phyloP scores from a whole-genome alignment of 2,113 vertebrate species.

The Neolamprologus falcicula region DNA sequence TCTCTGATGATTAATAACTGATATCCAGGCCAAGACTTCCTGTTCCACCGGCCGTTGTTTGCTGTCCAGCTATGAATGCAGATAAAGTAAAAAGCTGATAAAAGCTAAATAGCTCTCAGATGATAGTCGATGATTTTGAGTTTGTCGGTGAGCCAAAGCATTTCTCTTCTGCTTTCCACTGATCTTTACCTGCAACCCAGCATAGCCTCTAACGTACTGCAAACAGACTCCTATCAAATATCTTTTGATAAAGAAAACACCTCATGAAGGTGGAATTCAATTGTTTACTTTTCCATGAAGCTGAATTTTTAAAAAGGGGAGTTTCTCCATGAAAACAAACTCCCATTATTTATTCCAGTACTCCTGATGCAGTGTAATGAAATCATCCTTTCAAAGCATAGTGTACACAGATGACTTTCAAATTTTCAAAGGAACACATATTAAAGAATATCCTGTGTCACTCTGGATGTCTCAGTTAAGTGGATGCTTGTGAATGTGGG shows the following conservation, averaged over 20 bases:
- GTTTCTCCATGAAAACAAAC: neutral
- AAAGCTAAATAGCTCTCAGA: neutral
- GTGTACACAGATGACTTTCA: neutral
- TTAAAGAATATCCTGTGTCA: neutral
- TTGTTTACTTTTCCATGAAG: neutral
- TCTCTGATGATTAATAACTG: neutral
- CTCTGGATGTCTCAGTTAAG: neutral
- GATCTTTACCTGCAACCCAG: neutral
- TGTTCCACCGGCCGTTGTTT: neutral
- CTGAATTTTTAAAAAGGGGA: neutral
- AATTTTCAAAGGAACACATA: neutral
- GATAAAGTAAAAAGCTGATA: neutral
- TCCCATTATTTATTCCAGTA: neutral
- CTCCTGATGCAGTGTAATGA: neutral
- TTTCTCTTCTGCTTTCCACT: neutral
- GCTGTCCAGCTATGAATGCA: neutral
- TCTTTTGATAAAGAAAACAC: neutral
- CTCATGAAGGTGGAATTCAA: neutral
- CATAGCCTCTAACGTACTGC: neutral
- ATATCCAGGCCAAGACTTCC: neutral
- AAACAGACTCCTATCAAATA: neutral
- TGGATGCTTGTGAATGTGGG: slow-evolving; percentile 7
- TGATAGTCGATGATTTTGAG: neutral
- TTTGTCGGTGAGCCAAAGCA: neutral
- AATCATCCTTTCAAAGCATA: neutral